Base-by-base conservation (phyloP, 2,797 vertebrate species). In the Pteronotus mesoamericanus region DNA sequence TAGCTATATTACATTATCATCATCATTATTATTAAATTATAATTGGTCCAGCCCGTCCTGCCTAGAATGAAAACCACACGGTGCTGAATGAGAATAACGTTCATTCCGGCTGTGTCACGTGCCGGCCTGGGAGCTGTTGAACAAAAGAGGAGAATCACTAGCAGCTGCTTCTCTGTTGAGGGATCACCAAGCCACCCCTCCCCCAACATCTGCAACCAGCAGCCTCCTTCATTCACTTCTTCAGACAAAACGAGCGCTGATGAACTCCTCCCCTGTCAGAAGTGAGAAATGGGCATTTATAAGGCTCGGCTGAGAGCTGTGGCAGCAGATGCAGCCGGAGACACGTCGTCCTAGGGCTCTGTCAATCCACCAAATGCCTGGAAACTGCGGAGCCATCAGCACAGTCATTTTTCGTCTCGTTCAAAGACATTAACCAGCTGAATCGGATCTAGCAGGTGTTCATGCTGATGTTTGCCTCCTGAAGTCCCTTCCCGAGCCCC, bases 381-480 rank as follows among this genome's bases (percentile, higher is more conserved):
- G 92, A 48, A 96, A 94, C 48, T 6, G 51, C 21, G 29, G 48
- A 68, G 95, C 94, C 29, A 51, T 66, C 92, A 66, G 37, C 55
- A 16, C 79, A 75, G 74, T 88, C 86, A 75, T 94, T 97, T 97
- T 90, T 21, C 48, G n/a, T 89, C 95, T 95, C 90, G 42, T 92
- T 97, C 26, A 22, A 83, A 94, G 0, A 0, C 69, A 11, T 92
- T 55, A 64, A 3, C 57, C 92, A 95, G 94, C 92, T n/a, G 91
- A 96, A 90, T 9, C 96, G 78, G 78, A 89, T 96, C 75, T 96
- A 44, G 86, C 95, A 96, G 97, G 94, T 96, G 91, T 39, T 95
- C 48, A 14, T 94, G 92, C 29, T 78, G 42, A 53, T 93, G 15
- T 75, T 34, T 95, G 71, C 93, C 96, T 98, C 88, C 89, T 88